A percentile compares a stretch with the other conserved stretches of the same genome.
These are phyloP conservation scores for Microctonus aethiopoides DNA, from an alignment of 2,888 invertebrate species.

Conservation along the genomic window DNA sequence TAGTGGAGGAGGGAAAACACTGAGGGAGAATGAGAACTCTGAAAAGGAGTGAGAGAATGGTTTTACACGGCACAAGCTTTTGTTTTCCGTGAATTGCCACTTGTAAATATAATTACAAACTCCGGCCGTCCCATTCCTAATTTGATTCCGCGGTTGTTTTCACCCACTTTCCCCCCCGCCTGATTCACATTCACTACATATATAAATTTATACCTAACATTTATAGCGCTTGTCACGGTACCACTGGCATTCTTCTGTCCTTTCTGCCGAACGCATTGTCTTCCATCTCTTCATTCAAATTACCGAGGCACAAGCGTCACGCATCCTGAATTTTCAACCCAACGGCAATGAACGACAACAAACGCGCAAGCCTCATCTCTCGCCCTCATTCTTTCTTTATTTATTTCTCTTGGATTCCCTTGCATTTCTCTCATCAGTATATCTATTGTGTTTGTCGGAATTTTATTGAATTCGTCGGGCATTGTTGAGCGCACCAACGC, in stretches of 20 bases:
- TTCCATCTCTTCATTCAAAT: constrained; percentile 67
- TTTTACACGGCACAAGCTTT: constrained; percentile 47
- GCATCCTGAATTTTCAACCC: constrained; percentile 53
- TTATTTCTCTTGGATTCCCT: constrained; percentile 41
- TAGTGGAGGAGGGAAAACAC: not conserved
- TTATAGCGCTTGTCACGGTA: not conserved
- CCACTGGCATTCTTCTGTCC: constrained; percentile 36
- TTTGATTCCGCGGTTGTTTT: constrained; percentile 67
- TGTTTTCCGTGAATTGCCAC: constrained; percentile 64
- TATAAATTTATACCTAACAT: not conserved
- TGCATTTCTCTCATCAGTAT: constrained; percentile 34
- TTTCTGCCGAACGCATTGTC: constrained; percentile 59
- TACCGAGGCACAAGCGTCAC: constrained; percentile 49
- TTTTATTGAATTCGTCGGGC: constrained; percentile 64
- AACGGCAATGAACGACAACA: constrained; percentile 24
- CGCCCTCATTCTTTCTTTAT: not conserved
- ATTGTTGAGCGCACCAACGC: constrained; percentile 59
- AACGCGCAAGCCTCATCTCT: not conserved
- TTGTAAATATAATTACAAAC: constrained; percentile 66
- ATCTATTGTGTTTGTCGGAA: constrained; percentile 63
- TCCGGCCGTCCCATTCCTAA: constrained; percentile 51
- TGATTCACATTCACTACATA: constrained; percentile 24
- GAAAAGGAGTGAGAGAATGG: not conserved
- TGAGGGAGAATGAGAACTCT: not conserved
- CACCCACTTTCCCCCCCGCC: constrained; percentile 48